Evolutionary conservation across 2,113 vertebrate genomes (phyloP), one percentile per base, ranked within the genome.

Genomic region (Patagioenas fasciata): DNA sequence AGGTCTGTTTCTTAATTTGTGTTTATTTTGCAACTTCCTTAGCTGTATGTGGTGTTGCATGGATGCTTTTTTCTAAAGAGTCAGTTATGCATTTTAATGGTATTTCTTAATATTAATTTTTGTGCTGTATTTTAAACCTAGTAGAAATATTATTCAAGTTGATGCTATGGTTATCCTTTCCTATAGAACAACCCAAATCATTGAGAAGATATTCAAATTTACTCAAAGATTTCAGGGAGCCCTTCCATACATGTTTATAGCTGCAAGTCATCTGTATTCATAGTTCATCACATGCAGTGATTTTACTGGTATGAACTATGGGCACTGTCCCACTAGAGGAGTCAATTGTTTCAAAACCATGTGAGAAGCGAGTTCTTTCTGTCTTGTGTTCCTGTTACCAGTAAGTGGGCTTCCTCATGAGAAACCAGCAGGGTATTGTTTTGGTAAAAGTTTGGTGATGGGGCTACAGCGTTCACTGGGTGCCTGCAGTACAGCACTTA

Each of bases 341-440:
- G 48, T 56, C 32, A 74, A 13, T 42, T 89, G 42, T 64, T 67
- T 82, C 38, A 77, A 62, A 67, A 50, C n/a, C 9, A 8, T 0
- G 0, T 24, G 19, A 57, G 20, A 15, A 50, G 5, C 10, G 15
- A 48, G 23, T 28, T 85, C 9, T 0, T 1, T 72, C 10, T 42
- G 86, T 56, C n/a, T 23, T 51, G 21, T 47, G 21, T 84, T 20
- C 10, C 32, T 87, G 31, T 31, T 74, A 31, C 0, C 1, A 71
- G 6, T 36, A 75, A 19, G 23, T 26, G 53, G 16, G 5, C 25
- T 93, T 77, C 25, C 32, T 77, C 7, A 6, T 1, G 4, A 89
- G 53, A 69, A 83, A 51, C 26, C 19, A 25, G 8, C 7, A 51
- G 44, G 20, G 4, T 60, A 5, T 60, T 75, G 13, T 19, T 88